These are phyloP conservation scores for Accipiter cooperii DNA, from an alignment of 2,113 vertebrate species.

Conservation along the genomic window DNA sequence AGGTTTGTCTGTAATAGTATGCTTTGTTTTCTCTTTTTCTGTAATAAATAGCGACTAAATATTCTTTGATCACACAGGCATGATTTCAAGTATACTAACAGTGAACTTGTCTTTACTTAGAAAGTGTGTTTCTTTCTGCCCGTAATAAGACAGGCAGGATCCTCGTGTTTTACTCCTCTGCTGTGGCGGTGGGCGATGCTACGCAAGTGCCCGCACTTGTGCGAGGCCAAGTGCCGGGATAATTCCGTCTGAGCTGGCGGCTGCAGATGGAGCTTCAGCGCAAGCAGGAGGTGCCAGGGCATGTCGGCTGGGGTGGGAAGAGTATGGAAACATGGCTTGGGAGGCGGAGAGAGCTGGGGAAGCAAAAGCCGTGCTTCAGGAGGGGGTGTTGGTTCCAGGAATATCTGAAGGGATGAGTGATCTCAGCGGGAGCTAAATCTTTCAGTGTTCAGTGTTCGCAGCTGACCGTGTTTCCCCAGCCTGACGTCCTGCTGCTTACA, in stretches of 20 bases:
- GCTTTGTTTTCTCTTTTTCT: neutral
- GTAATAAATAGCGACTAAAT: neutral
- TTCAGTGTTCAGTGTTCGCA: neutral
- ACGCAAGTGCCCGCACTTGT: neutral
- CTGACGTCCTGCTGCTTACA: neutral
- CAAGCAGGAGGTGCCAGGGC: neutral
- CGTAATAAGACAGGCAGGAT: no score
- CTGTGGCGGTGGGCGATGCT: rapidly evolving
- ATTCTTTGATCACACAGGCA: neutral
- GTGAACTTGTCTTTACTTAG: neutral
- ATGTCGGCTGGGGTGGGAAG: neutral
- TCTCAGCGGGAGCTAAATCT: neutral
- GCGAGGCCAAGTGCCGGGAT: no score
- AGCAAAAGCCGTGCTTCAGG: neutral
- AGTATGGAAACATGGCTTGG: neutral
- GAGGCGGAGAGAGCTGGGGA: neutral
- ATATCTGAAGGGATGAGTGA: neutral
- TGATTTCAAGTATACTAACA: neutral
- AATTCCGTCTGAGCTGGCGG: neutral
- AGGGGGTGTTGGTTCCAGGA: neutral
- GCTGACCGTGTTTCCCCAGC: neutral
- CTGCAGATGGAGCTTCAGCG: neutral
- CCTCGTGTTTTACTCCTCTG: neutral
- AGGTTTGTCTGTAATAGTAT: neutral
- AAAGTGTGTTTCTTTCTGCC: neutral